Evolutionary conservation across 2,888 invertebrate genomes (phyloP).

Genomic region (Sinhomidia bicolor): DNA sequence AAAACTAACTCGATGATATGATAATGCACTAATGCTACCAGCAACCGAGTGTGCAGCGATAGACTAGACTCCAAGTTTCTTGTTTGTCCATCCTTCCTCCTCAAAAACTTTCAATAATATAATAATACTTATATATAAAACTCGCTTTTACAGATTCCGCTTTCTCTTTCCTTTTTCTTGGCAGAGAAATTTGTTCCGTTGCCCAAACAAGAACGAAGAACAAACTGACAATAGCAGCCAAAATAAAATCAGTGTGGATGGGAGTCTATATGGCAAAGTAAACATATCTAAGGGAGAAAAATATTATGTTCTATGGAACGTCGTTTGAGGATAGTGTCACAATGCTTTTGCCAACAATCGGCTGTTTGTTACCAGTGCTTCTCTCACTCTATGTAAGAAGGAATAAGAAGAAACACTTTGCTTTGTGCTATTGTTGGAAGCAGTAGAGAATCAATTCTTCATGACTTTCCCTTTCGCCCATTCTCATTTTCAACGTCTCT

Average conservation of each 20-base stretch:
- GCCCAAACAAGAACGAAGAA: slow-evolving; percentile 10
- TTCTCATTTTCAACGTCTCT: slow-evolving; percentile 47
- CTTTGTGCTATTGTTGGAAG: slow-evolving; percentile 20
- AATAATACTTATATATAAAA: no score
- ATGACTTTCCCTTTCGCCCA: slow-evolving; percentile 44
- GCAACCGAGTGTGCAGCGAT: no score
- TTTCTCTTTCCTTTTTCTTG: slow-evolving; percentile 45
- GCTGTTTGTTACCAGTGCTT: background rate
- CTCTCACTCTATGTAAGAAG: background rate
- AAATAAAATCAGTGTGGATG: background rate
- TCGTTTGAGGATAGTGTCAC: slow-evolving; percentile 44
- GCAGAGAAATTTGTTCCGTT: slow-evolving; percentile 18
- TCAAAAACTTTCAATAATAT: background rate
- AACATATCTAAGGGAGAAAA: slow-evolving; percentile 38
- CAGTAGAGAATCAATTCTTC: slow-evolving; percentile 63
- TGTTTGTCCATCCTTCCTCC: slow-evolving; percentile 13
- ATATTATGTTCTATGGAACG: slow-evolving; percentile 30
- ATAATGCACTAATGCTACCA: no score
- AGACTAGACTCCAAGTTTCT: background rate
- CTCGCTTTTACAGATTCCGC: background rate
- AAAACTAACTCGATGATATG: no score
- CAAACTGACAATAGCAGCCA: slow-evolving; percentile 30
- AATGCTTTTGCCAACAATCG: slow-evolving; percentile 37
- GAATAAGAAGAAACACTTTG: background rate
- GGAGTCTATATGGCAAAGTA: background rate